Percentiles rank a stretch among this genome's conserved stretches.
Conservation (phyloP, 2,113 vertebrate genomes). For the Ammodytes dubius region DNA sequence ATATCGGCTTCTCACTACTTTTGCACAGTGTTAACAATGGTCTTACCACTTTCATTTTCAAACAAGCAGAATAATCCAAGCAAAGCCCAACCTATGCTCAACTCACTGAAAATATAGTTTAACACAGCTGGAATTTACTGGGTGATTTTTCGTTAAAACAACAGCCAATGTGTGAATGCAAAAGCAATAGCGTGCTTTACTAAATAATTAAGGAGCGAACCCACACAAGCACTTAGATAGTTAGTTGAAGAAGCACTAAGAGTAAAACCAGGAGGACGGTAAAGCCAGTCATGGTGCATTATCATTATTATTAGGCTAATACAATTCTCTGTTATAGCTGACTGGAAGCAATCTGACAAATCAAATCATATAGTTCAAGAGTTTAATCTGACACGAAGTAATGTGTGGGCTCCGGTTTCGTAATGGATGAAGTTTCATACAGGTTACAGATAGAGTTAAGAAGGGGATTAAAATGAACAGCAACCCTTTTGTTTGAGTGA, state of each 20-base stretch:
- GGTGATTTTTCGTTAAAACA: background rate
- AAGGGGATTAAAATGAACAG: slow-evolving; percentile 57
- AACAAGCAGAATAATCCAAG: background rate
- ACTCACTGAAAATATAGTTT: too few species aligned
- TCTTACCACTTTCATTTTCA: background rate
- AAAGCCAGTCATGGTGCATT: background rate
- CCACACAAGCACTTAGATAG: background rate
- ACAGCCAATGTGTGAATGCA: background rate
- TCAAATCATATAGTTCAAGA: background rate
- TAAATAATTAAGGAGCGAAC: background rate
- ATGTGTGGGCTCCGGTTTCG: slow-evolving; percentile 26
- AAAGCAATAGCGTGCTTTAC: background rate
- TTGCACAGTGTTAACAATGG: background rate
- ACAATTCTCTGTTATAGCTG: background rate
- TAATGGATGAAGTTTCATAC: slow-evolving; percentile 12
- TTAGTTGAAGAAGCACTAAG: background rate
- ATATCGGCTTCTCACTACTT: background rate
- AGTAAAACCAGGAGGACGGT: background rate
- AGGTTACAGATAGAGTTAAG: slow-evolving; percentile 17
- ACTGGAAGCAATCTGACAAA: slow-evolving; percentile 17
- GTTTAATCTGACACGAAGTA: slow-evolving; percentile 1
- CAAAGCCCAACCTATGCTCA: background rate
- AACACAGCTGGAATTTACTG: background rate
- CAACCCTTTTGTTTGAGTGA: slow-evolving; percentile 55
- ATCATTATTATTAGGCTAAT: background rate